Base-by-base conservation (phyloP, 1,140 invertebrate genomes). In the Drosophila funebris region DNA sequence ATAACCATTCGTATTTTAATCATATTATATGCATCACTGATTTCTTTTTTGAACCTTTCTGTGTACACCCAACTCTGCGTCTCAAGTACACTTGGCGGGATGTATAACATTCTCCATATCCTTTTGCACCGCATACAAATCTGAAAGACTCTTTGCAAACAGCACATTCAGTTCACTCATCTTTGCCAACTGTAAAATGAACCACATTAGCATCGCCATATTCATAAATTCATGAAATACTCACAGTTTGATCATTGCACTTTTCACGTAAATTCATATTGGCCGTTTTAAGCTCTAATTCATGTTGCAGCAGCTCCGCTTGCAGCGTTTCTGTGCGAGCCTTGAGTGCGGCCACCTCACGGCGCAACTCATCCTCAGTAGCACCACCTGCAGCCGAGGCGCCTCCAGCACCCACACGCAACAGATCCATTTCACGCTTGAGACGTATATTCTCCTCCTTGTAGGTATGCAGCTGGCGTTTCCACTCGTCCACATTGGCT, bases 401-500 rank as follows among this genome's bases (percentile, higher is more conserved):
- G 20, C 76, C 77, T 7, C 62, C 76, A 1, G 69, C 90, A 13
- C 91, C 73, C 6, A 78, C 77, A 8, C 90, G 85, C 20, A 91
- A 24, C 31, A 85, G 37, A 14, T 92, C 91, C 80, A 92, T 90
- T 46, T 92, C 91, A 9, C 90, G 89, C 92, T 98, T 97, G 74
- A 99, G 95, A 66, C 96, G 94, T 54, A 96, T 95, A 93, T 98
- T 98, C 92, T 99, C 98, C 89, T 99, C 98, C 93, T 99, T 98
- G 88, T 99, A 98, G 33, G 96, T 96, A 76, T 98, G 97, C 60
- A 99, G 93, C 90, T 99, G 98, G 76, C 97, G 94, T 93, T 99
- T 99, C 98, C 98, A 99, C 92, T 99, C 98, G 87, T 99, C 98
- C 5, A 99, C 98, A 93, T 99, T 99, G 37, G 97, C 96, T 22